These are phyloP conservation scores for Acromyrmex heyeri DNA, from an alignment of 1,140 invertebrate genomes.

Conservation along the genomic window DNA sequence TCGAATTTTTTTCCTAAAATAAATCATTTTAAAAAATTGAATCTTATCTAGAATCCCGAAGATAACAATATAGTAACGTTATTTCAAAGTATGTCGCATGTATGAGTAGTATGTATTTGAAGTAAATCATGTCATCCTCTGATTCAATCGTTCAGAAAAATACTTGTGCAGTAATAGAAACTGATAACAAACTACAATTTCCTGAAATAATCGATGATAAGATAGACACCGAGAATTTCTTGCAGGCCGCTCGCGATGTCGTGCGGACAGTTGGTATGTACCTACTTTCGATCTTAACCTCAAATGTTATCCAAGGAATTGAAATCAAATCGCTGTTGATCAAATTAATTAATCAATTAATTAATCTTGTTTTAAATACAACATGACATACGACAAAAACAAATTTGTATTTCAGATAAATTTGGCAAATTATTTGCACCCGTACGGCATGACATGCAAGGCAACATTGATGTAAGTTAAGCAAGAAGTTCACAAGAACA, in stretches of 20 bases:
- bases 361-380: conserved; percentile 32
- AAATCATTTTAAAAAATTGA: not conserved
- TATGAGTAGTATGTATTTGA: too few species aligned
- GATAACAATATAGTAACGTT: not conserved
- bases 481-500: not conserved
- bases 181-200: conserved; percentile 68
- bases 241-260: conserved; percentile 88
- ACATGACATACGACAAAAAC: not conserved
- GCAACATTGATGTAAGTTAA: conserved; percentile 90
- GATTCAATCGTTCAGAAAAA: not conserved
- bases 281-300: conserved; percentile 14
- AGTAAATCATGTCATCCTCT: conserved; percentile 17
- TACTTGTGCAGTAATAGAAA: not conserved
- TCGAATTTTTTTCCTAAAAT: not conserved
- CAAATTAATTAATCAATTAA: too few species aligned
- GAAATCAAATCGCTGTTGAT: not conserved
- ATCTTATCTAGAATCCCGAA: not conserved
- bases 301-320: not conserved
- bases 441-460: conserved; percentile 91
- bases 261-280: conserved; percentile 89
- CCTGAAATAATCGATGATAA: conserved; percentile 85
- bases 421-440: conserved; percentile 91
- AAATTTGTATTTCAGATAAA: conserved; percentile 87
- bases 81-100: not conserved
- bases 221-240: conserved; percentile 89